These are phyloP conservation scores for Melanotaenia parkinsoni DNA, from an alignment of 2,797 vertebrate genomes.

Conservation along the genomic window DNA sequence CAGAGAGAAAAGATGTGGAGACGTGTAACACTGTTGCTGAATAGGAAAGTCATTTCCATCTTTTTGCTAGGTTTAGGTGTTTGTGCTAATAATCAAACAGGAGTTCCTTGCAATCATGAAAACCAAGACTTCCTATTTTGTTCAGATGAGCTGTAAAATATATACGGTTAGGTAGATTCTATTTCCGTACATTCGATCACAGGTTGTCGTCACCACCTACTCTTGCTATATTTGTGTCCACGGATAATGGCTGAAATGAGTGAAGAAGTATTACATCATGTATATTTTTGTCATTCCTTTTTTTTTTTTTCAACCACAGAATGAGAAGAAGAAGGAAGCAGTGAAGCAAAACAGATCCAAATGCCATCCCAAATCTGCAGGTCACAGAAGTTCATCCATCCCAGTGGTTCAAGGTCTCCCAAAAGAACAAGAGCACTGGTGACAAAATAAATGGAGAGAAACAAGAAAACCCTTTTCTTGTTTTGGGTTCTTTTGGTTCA, in stretches of 20 bases:
- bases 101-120: too few species aligned
- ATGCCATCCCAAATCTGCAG: not conserved
- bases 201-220: not conserved
- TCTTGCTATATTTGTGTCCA: not conserved
- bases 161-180: not conserved
- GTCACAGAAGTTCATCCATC: not conserved
- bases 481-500: constrained; percentile 18
- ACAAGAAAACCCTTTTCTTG: not conserved
- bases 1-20: too few species aligned
- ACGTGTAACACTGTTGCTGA: too few species aligned
- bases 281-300: not conserved
- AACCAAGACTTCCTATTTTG: too few species aligned
- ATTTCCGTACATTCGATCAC: not conserved
- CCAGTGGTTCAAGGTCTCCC: not conserved
- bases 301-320: constrained; percentile 14
- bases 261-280: not conserved
- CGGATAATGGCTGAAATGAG: not conserved
- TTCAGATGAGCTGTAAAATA: too few species aligned
- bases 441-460: constrained; percentile 35
- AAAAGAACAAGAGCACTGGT: not conserved
- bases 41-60: too few species aligned
- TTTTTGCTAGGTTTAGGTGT: too few species aligned
- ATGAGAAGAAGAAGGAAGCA: constrained; percentile 31
- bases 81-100: too few species aligned
- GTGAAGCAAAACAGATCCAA: not conserved